Evolutionary conservation across 2,113 vertebrate species (phyloP), one percentile per base, ranked within the genome.

Genomic region (Scopus umbretta): DNA sequence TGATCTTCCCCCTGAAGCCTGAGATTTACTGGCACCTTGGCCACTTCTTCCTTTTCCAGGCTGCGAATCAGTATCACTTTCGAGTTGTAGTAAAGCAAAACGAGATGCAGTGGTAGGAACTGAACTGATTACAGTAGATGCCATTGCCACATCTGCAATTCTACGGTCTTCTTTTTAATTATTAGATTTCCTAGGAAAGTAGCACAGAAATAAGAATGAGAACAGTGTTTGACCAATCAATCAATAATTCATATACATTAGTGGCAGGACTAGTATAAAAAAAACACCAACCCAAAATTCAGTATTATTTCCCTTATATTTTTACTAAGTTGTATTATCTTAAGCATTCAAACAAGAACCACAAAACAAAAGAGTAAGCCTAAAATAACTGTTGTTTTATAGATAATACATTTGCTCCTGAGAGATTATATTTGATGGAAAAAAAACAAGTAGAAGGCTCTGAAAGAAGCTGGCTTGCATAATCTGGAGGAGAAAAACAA

Each of bases 81-180:
- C 98, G 14, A 99, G 98, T 98, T 99, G 99, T 36, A 99, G 98
- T 70, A 99, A 97, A 80, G 99, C 99, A 92, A 99, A 99, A 62
- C 99, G 99, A 74, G 99, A 99, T 40, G 99, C 98, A 32, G 99
- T 99, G 42, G 99, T 99, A 62, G 98, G 98, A 86, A 99, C 99
- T 26, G 98, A 98, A 97, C 95, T 98, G 56, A 99, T 98, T 94
- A 99, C 96, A 38, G 98, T 93, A 34, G 99, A 99, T 79, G 99
- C 98, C 99, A 99, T 99, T 85, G 84, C 76, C 71, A 71, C 11
- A 21, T 49, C 38, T 25, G 50, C 75, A 71, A 53, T 40, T 80
- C 43, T 38, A 61, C 19, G 75, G 47, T 7, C 32, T 65, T 58
- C 47, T 59, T 68, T 79, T 82, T 62, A 47, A 16, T 62, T 65